Evolutionary conservation across 1,140 invertebrate species (phyloP).

Genomic region (Microvelia longipes): DNA sequence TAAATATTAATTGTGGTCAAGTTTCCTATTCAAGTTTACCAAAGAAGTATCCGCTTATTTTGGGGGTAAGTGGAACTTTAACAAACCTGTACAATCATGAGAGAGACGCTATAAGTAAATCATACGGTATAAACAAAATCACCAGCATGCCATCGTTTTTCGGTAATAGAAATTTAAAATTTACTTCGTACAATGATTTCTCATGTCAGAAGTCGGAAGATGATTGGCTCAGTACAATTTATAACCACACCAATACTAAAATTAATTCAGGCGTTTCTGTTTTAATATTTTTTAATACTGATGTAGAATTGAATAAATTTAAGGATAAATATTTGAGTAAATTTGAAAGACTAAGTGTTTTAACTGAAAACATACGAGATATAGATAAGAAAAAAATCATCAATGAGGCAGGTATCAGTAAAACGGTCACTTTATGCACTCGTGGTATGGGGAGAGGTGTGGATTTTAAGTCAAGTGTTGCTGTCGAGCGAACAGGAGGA

Average conservation of each 20-base stretch:
- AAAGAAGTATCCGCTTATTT: neutral
- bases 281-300: neutral
- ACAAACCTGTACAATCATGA: neutral
- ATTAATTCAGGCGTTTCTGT: neutral
- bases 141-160: neutral
- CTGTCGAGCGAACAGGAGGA: neutral
- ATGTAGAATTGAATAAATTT: neutral
- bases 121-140: neutral
- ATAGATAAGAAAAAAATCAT: neutral
- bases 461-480: neutral
- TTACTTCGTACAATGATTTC: neutral
- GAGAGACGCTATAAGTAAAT: neutral
- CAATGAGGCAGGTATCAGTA: neutral
- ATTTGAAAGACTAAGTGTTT: neutral
- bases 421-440: neutral
- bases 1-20: neutral
- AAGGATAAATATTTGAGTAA: neutral
- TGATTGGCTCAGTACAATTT: neutral
- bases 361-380: neutral
- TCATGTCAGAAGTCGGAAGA: neutral
- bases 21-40: neutral
- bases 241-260: neutral
- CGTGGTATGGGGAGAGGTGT: neutral
- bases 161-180: neutral
- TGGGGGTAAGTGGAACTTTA: neutral